These are phyloP conservation scores for Globodera rostochiensis DNA, from an alignment of 1,140 invertebrate genomes.

Conservation along the genomic window DNA sequence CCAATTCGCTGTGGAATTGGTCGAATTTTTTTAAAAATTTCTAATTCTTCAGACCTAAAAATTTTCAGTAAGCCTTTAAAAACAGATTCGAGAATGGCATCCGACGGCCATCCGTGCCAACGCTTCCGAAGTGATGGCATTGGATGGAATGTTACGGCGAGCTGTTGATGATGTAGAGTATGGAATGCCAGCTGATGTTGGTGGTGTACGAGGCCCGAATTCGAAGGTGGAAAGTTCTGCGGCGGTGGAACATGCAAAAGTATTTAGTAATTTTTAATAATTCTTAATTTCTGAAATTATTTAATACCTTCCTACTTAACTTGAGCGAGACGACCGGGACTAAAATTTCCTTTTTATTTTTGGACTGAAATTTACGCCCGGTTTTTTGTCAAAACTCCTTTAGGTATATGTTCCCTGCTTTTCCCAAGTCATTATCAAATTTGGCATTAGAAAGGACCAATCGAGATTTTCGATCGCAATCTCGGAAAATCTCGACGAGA, in stretches of 20 bases:
- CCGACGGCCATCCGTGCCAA: slow-evolving; percentile 6
- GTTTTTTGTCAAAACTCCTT: too few relatives aligned
- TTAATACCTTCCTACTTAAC: background rate
- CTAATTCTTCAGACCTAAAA: too few relatives aligned
- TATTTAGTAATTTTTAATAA: background rate
- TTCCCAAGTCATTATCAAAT: too few relatives aligned
- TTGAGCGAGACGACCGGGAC: too few relatives aligned
- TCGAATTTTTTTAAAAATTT: background rate
- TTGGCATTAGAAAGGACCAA: too few relatives aligned
- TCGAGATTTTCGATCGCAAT: too few relatives aligned
- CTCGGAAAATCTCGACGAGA: too few relatives aligned
- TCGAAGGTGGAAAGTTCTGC: background rate
- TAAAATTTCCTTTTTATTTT: too few relatives aligned
- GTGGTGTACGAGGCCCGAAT: background rate
- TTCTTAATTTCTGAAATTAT: background rate
- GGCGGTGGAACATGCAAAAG: background rate
- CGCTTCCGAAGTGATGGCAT: background rate
- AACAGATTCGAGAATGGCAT: background rate
- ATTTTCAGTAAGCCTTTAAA: too few relatives aligned
- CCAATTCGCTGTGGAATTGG: slow-evolving; percentile 5
- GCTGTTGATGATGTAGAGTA: background rate
- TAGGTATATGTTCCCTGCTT: too few relatives aligned
- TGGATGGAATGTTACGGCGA: background rate
- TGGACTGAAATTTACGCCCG: too few relatives aligned
- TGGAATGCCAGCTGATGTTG: background rate